Conservation (phyloP, 2,113 vertebrate species). For the Brachyistius frenatus region DNA sequence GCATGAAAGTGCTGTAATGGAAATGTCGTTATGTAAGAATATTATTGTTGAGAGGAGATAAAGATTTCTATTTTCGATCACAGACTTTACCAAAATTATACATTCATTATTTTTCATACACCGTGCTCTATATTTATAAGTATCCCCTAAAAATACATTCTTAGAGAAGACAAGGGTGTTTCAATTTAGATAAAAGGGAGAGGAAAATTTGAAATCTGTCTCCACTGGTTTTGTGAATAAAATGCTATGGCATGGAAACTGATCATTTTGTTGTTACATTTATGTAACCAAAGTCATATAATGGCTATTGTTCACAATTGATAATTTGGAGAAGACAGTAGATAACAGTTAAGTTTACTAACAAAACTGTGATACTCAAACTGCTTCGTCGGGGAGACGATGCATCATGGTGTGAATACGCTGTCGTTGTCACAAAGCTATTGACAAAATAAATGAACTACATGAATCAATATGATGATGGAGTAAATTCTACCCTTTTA, state of each 20-base stretch:
- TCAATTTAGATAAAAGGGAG: conserved; percentile 23
- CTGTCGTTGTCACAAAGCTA: background rate
- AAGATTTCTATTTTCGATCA: conserved; percentile 65
- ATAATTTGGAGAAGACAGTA: background rate
- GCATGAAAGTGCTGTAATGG: conserved; percentile 55
- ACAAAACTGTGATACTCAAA: background rate
- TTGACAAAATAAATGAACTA: background rate
- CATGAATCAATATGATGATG: background rate
- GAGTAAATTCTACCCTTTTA: background rate
- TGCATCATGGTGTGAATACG: background rate
- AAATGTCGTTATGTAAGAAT: conserved; percentile 29
- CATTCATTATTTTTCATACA: conserved; percentile 67
- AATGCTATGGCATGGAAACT: conserved; percentile 52
- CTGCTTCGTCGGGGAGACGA: background rate
- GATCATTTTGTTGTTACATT: conserved; percentile 14
- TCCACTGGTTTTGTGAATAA: conserved; percentile 65
- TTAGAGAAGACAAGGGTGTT: conserved; percentile 24
- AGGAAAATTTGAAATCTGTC: conserved; percentile 9
- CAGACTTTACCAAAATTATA: conserved; percentile 61
- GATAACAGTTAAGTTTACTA: background rate
- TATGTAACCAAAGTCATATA: background rate
- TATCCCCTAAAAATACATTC: conserved; percentile 37
- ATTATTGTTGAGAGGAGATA: conserved; percentile 20
- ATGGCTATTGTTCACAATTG: background rate
- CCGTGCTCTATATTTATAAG: conserved; percentile 58